Percentiles rank a stretch among this genome's conserved stretches.
phyloP scores from a whole-genome alignment of 1,140 invertebrate species.

The Plectus sambesii region DNA sequence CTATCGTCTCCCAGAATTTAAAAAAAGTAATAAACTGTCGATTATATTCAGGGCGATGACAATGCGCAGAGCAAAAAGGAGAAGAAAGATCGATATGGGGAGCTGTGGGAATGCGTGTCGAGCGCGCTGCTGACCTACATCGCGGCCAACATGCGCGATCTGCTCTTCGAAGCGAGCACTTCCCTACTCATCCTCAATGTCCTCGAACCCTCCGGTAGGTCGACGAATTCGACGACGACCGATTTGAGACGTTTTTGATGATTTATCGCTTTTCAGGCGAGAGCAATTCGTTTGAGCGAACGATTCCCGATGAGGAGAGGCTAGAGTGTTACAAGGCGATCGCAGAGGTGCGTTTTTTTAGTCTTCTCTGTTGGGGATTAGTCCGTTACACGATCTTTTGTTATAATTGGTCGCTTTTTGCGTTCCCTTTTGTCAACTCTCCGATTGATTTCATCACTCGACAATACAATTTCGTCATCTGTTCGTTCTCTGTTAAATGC shows the following conservation, averaged over 20 bases:
- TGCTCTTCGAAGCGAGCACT: conserved; percentile 28
- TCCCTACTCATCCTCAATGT: conserved; percentile 20
- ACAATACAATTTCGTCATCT: too few relatives aligned
- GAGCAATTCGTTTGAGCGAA: conserved; percentile 21
- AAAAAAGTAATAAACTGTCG: too few relatives aligned
- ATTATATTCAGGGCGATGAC: conserved; percentile 29
- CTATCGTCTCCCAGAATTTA: too few relatives aligned
- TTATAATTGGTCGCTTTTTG: too few relatives aligned
- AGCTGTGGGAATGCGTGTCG: conserved; percentile 27
- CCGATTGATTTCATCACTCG: too few relatives aligned
- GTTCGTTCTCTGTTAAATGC: too few relatives aligned
- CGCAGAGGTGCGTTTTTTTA: too few relatives aligned
- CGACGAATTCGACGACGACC: conserved; percentile 1
- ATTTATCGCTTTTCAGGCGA: conserved; percentile 16
- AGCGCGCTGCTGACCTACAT: conserved; percentile 24
- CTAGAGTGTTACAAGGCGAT: conserved; percentile 16
- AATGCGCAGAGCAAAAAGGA: conserved; percentile 26
- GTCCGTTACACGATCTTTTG: too few relatives aligned
- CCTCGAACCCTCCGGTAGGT: conserved; percentile 17
- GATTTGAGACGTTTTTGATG: too few relatives aligned
- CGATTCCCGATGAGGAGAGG: conserved; percentile 9
- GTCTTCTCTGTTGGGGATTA: too few relatives aligned
- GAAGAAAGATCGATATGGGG: conserved; percentile 15
- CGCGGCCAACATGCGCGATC: conserved; percentile 29
- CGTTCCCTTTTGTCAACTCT: too few relatives aligned